Percentiles rank a stretch among this genome's conserved stretches.
Evolutionary conservation across 2,113 vertebrate species (phyloP).

Genomic region (Isichthys henryi): DNA sequence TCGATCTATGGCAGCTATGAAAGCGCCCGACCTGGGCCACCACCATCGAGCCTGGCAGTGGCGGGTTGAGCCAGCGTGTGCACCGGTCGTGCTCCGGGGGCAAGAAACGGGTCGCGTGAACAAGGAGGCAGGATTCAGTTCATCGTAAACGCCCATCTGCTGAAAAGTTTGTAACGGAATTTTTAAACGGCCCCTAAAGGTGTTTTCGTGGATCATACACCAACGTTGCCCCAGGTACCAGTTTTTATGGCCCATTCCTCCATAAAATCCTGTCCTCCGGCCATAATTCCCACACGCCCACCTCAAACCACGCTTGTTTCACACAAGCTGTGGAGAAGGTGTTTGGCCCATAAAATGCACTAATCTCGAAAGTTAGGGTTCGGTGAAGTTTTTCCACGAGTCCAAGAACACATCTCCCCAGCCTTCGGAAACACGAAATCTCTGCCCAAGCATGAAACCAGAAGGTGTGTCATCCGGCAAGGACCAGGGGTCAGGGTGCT

Average conservation of each 20-base stretch:
- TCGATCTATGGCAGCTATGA: conserved; percentile 66
- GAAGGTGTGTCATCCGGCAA: conserved; percentile 38
- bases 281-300: background rate
- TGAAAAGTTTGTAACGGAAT: background rate
- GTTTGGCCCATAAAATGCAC: conserved; percentile 68
- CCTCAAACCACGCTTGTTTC: background rate
- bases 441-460: conserved; percentile 55
- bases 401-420: conserved; percentile 70
- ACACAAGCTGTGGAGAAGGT: background rate
- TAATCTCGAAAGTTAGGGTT: conserved; percentile 63
- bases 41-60: conserved; percentile 32
- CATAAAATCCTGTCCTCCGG: background rate
- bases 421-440: conserved; percentile 59
- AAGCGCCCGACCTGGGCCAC: conserved; percentile 49
- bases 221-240: background rate
- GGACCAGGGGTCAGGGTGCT: background rate
- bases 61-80: conserved; percentile 19
- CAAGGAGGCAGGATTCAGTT: background rate
- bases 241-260: background rate
- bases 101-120: background rate
- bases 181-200: background rate
- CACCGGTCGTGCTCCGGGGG: conserved; percentile 17
- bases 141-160: background rate
- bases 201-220: background rate
- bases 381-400: conserved; percentile 50